Percentiles rank a stretch among this genome's conserved stretches.
Evolutionary conservation across 2,797 vertebrate species (phyloP).

Genomic region (Crax fasciolata): DNA sequence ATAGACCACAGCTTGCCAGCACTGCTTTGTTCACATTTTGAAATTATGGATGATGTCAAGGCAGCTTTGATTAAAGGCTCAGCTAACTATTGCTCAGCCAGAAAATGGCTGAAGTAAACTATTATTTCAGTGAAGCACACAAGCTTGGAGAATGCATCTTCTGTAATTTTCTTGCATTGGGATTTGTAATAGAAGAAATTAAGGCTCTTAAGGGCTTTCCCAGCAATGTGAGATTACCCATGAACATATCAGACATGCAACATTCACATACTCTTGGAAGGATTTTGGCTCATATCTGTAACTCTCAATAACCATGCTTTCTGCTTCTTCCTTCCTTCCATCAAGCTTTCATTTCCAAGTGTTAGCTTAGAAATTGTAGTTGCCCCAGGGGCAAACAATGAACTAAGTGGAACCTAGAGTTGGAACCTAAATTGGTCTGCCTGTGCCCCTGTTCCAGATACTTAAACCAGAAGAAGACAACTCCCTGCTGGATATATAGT

Average conservation of each 20-base stretch:
- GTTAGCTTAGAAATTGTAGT: background rate
- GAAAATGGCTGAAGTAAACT: slow-evolving; percentile 17
- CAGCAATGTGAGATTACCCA: background rate
- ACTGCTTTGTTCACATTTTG: slow-evolving; percentile 12
- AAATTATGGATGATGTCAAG: slow-evolving; percentile 33
- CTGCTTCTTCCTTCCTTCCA: background rate
- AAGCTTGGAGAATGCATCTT: background rate
- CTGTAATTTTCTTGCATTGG: background rate
- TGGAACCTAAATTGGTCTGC: background rate
- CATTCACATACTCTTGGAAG: background rate
- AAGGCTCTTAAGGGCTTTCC: slow-evolving; percentile 7
- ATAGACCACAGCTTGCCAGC: background rate
- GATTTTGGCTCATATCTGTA: background rate
- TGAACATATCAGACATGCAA: background rate
- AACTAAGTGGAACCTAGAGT: background rate
- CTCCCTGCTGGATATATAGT: background rate
- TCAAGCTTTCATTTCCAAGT: background rate
- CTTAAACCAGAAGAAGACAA: background rate
- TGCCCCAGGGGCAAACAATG: background rate
- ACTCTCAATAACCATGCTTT: background rate
- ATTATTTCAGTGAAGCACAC: background rate
- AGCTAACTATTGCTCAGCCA: background rate
- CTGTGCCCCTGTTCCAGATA: background rate
- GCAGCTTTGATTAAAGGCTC: background rate
- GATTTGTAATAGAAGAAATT: background rate